These are phyloP conservation scores for Cyrtodaria siliqua DNA, from an alignment of 2,888 invertebrate species.

Conservation along the genomic window DNA sequence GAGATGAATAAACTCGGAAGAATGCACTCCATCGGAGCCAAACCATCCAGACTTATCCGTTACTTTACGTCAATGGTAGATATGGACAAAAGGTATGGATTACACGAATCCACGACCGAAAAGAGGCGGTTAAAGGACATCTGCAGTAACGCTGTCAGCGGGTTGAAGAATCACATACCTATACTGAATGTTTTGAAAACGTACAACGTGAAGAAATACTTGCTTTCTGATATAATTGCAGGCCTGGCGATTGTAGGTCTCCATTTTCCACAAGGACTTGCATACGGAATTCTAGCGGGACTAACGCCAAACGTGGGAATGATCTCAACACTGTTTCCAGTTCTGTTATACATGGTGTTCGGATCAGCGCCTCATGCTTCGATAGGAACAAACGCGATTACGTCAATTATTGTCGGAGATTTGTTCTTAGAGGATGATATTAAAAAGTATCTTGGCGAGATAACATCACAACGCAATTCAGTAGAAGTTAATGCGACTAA, in stretches of 20 bases:
- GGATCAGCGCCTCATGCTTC: slow-evolving; percentile 71
- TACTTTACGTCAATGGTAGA: slow-evolving; percentile 42
- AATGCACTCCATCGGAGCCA: too few species aligned
- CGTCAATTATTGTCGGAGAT: slow-evolving; percentile 75
- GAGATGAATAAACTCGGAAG: too few species aligned
- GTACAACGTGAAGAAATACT: slow-evolving; percentile 64
- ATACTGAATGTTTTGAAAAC: slow-evolving; percentile 48
- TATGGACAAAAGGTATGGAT: slow-evolving; percentile 39
- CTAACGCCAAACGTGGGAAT: slow-evolving; percentile 71
- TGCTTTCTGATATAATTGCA: slow-evolving; percentile 70
- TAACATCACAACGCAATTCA: too few species aligned
- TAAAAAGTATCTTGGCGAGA: too few species aligned
- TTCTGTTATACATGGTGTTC: slow-evolving; percentile 73
- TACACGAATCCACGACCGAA: slow-evolving; percentile 33
- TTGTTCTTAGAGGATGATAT: slow-evolving; percentile 35
- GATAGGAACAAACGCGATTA: slow-evolving; percentile 75
- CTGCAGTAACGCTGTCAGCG: neutral
- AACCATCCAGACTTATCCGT: too few species aligned
- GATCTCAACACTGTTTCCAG: slow-evolving; percentile 73
- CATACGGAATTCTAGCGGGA: slow-evolving; percentile 71
- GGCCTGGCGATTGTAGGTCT: slow-evolving; percentile 77
- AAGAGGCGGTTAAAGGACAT: slow-evolving; percentile 11
- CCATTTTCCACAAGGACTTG: slow-evolving; percentile 79
- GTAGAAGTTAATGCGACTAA: too few species aligned
- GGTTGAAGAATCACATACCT: slow-evolving; percentile 31